Evolutionary conservation across 1,140 invertebrate genomes (phyloP).

Genomic region (Hormaphis cornu): DNA sequence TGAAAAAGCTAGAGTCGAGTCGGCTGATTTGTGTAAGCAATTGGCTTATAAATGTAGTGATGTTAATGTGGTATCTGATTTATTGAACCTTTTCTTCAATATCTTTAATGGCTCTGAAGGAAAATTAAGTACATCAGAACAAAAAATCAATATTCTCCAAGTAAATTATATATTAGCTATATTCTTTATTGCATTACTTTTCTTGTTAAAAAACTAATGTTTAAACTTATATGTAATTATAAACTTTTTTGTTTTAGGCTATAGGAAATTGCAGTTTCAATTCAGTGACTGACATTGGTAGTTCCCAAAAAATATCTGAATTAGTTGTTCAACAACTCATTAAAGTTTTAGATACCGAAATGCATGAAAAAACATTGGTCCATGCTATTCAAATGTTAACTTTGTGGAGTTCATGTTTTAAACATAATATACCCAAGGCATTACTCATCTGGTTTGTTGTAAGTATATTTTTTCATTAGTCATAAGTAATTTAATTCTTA

Average conservation of each 20-base stretch:
- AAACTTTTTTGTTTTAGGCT: conserved; percentile 47
- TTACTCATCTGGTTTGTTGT: conserved; percentile 68
- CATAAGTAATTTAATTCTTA: too few relatives aligned
- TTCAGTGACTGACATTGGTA: conserved; percentile 50
- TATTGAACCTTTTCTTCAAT: conserved; percentile 66
- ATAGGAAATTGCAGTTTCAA: conserved; percentile 72
- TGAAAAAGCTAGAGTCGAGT: conserved; percentile 60
- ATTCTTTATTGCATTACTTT: background rate
- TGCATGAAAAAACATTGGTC: conserved; percentile 79
- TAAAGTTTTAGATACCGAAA: conserved; percentile 76
- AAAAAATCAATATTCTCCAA: conserved; percentile 80
- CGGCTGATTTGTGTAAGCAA: conserved; percentile 56
- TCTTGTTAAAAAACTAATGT: background rate
- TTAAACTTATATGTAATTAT: background rate
- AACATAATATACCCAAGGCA: conserved; percentile 55
- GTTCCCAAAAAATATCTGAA: conserved; percentile 50
- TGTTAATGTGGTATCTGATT: conserved; percentile 52
- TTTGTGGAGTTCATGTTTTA: conserved; percentile 65
- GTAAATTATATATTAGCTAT: conserved; percentile 42
- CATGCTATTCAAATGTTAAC: conserved; percentile 69
- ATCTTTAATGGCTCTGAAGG: conserved; percentile 84
- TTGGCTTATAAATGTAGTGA: conserved; percentile 66
- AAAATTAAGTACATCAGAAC: conserved; percentile 77
- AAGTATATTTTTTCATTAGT: conserved; percentile 32
- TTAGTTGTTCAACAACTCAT: conserved; percentile 58